Evolutionary conservation across 2,797 vertebrate species (phyloP), one percentile per base, ranked within the genome.

Genomic region (Neosalanx taihuensis): DNA sequence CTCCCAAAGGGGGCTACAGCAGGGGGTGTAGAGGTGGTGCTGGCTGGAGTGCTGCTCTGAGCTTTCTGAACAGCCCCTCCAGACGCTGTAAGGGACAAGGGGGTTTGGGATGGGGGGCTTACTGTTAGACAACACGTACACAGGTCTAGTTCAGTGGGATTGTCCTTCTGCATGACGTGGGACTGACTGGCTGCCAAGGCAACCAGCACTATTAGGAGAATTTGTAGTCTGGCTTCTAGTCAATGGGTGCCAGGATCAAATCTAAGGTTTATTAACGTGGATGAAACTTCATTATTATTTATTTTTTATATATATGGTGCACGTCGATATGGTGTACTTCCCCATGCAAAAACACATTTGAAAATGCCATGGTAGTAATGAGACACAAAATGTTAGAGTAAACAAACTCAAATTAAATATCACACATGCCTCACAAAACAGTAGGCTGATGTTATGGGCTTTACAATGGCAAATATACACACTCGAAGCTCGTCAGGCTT

Each of bases 21-120:
- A 74, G 81, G 85, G 82, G 81, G 87, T 87, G 93, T 82, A 74
- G 81, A 76, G 86, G 84, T 86, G 88, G 76, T 89, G 91, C 72
- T 89, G 85, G 89, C 84, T 79, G 89, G 76, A 79, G 84, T 77
- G 84, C 93, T 89, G 90, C 93, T 91, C 94, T 93, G 95, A 89
- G 92, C 88, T 91, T 91, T 94, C 92, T 94, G 93, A 93, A 92
- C 89, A 90, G 92, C 90, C 86, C 91, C 88, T 89, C 92, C 94
- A 87, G 90, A 84, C 3, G 88, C 94, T 96, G 95, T 84, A 93
- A 94, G 95, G 89, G 76, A 96, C 93, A 96, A 95, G 93, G 94
- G 74, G 86, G 75, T 84, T 81, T 76, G 85, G 84, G 72, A 81
- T 69, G 79, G 83, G 81, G 84, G 80, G 81, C 83, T 88, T 77